Percentiles rank a stretch among this genome's conserved stretches.
These are phyloP conservation scores for Smutsia temminckii DNA, from an alignment of 2,797 vertebrate species.

Conservation along the genomic window DNA sequence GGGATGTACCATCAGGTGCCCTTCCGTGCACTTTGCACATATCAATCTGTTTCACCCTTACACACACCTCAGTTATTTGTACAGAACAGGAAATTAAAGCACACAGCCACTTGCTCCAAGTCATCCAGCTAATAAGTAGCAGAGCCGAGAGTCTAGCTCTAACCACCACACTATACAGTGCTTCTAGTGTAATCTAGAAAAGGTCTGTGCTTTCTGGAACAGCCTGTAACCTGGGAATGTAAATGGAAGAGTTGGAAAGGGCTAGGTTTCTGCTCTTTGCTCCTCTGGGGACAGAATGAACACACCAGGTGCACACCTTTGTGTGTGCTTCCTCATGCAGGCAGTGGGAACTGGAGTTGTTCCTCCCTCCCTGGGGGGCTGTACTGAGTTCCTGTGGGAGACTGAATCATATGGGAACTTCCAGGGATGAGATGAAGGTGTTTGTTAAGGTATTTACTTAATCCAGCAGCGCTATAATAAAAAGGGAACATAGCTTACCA, in stretches of 20 bases:
- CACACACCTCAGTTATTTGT: neutral
- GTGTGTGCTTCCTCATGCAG: fast-evolving
- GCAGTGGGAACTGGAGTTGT: fast-evolving
- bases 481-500: neutral
- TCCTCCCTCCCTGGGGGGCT: neutral
- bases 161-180: fast-evolving
- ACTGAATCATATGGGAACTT: neutral
- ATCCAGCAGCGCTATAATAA: neutral
- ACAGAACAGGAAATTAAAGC: neutral
- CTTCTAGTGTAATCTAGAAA: neutral
- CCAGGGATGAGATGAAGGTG: neutral
- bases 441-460: neutral
- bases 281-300: neutral
- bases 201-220: neutral
- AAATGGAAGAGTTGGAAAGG: neutral
- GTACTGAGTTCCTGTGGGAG: neutral
- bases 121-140: neutral
- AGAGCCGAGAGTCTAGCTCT: neutral
- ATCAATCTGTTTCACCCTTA: neutral
- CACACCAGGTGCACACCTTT: neutral
- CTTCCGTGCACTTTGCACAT: no score
- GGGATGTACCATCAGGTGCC: neutral
- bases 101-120: neutral
- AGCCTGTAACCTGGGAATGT: neutral
- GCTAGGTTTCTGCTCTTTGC: neutral